Evolutionary conservation across 2,113 vertebrate genomes (phyloP), one percentile per base, ranked within the genome.

Genomic region (Mystacornis crossleyi): DNA sequence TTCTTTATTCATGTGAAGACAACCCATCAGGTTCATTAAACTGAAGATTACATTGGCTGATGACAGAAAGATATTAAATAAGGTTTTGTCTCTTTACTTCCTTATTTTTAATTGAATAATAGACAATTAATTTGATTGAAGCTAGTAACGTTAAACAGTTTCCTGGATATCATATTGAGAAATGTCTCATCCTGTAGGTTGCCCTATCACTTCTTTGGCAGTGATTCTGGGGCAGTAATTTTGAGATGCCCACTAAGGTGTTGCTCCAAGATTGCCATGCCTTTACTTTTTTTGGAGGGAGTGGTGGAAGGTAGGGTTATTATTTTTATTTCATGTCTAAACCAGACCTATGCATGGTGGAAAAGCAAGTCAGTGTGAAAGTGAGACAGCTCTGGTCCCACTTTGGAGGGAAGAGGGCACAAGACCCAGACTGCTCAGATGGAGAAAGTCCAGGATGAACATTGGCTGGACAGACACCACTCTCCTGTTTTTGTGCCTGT

Each of bases 1-100:
- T 95, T 88, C 96, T 95, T 96, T 94, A 93, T 96, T 97, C 96
- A 90, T 96, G 92, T 93, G 96, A 96, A 94, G 88, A 86, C 95
- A 97, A 61, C 82, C 58, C 86, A 57, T 89, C 82, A 89, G 75
- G 48, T 90, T 95, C 92, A 95, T 96, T 96, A 96, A 89, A 67
- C 72, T 89, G 88, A 67, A 93, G 92, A 89, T 96, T 96, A 94
- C 74, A 92, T 51, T 90, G 90, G 69, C 53, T 96, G 95, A 90
- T 93, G 93, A 95, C 80, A 95, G 92, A 93, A 94, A 93, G 85
- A 96, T 95, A 96, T 94, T 90, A 96, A 97, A 90, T 95, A 96
- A 96, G 90, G 64, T 92, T 95, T 96, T 95, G 90, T 95, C 77
- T 96, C 83, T 78, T 93, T 94, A 96, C 92, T 96, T 96, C 93